Evolutionary conservation across 2,888 invertebrate genomes (phyloP).

Genomic region (Drosophila setosimentum): DNA sequence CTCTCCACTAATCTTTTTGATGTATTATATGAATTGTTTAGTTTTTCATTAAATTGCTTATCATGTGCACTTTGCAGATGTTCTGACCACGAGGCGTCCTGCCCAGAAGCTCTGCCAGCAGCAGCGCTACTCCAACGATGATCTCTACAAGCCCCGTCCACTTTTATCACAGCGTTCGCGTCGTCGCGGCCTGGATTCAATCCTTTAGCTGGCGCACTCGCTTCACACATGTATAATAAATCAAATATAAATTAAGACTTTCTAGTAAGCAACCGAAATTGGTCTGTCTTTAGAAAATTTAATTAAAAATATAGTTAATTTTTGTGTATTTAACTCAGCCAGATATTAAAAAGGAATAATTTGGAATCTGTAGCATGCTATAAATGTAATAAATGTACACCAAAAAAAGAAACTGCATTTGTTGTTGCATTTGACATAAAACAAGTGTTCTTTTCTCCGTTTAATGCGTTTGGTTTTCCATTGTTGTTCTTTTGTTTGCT

Average conservation of each 20-base stretch:
- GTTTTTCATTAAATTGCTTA: background rate
- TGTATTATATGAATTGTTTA: background rate
- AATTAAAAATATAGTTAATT: slow-evolving; percentile 6
- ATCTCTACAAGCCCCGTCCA: slow-evolving; percentile 90
- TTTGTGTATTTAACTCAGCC: background rate
- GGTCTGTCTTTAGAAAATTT: slow-evolving; percentile 1
- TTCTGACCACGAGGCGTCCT: slow-evolving; percentile 51
- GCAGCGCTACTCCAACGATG: slow-evolving; percentile 89
- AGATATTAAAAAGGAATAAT: background rate
- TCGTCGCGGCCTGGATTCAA: slow-evolving; percentile 84
- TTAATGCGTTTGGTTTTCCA: slow-evolving; percentile 53
- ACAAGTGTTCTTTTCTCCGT: slow-evolving; percentile 52
- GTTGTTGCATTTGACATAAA: slow-evolving; percentile 69
- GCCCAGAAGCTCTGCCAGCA: slow-evolving; percentile 75
- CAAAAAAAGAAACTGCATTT: slow-evolving; percentile 39
- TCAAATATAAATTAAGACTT: slow-evolving; percentile 10
- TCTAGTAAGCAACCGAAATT: background rate
- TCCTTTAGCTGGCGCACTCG: slow-evolving; percentile 51
- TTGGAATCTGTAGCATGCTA: background rate
- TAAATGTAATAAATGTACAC: slow-evolving; percentile 7
- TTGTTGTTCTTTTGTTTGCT: slow-evolving; percentile 26
- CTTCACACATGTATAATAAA: slow-evolving; percentile 9
- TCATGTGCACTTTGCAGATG: slow-evolving; percentile 36
- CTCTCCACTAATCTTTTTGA: background rate
- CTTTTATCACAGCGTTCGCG: slow-evolving; percentile 87